A percentile compares a stretch with the other conserved stretches of the same genome.
These are phyloP conservation scores for Typhlichthys eigenmanni DNA, from an alignment of 2,797 vertebrate genomes.

Conservation along the genomic window DNA sequence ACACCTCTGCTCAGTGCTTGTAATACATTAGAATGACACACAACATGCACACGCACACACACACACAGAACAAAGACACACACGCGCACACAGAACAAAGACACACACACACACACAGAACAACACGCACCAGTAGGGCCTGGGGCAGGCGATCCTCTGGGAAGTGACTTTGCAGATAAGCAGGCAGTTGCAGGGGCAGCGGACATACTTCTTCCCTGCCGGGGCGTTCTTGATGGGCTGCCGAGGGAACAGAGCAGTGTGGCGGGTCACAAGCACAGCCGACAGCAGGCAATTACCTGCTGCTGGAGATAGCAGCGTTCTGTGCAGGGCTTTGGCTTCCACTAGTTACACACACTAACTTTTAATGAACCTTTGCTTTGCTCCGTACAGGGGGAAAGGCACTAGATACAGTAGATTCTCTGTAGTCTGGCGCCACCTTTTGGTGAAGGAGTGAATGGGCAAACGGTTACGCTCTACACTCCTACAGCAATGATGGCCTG, in stretches of 20 bases:
- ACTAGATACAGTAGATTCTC: no score
- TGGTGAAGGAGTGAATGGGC: no score
- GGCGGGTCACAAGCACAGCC: conserved; percentile 32
- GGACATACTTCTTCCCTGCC: conserved; percentile 92
- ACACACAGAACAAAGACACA: background rate
- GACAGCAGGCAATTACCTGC: conserved; percentile 53
- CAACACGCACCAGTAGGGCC: conserved; percentile 87
- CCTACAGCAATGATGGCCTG: no score
- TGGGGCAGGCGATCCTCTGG: conserved; percentile 92
- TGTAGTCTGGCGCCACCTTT: no score
- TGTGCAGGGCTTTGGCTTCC: no score
- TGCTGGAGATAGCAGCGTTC: no score
- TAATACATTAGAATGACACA: conserved; percentile 8
- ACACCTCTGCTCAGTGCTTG: no score
- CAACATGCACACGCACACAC: conserved; percentile 2
- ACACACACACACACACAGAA: background rate
- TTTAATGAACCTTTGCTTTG: no score
- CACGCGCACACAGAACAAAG: no score
- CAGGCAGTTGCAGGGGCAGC: conserved; percentile 94
- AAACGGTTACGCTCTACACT: no score
- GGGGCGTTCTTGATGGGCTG: conserved; percentile 96
- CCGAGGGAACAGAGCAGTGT: conserved; percentile 53
- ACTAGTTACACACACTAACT: no score
- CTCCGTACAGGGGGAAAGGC: no score
- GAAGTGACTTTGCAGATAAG: conserved; percentile 96